phyloP scores from a whole-genome alignment of 92 coral and sea anemone species.

The Siderastrea radians region DNA sequence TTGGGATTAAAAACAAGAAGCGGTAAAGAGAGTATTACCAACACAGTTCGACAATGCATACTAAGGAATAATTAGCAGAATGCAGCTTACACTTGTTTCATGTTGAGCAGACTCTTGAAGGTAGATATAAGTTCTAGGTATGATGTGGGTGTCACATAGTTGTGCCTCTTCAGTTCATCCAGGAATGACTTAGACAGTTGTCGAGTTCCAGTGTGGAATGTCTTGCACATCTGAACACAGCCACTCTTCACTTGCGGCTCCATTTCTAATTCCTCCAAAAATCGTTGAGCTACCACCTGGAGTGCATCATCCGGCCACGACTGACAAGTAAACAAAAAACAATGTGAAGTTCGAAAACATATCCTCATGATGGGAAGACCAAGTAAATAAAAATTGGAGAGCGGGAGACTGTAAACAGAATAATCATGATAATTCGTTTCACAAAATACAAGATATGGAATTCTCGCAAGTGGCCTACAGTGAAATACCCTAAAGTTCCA shows the following conservation, averaged over 20 bases:
- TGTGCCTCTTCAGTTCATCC: constrained; percentile 95
- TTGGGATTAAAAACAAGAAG: not conserved
- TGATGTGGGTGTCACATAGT: constrained; percentile 99
- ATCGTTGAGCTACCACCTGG: constrained; percentile 97
- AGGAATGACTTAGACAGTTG: constrained; percentile 83
- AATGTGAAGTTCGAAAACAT: not conserved
- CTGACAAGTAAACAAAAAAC: constrained; percentile 38
- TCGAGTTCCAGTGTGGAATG: constrained; percentile 94
- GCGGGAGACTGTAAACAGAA: too few relatives aligned
- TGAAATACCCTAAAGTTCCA: too few relatives aligned
- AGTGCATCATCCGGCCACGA: constrained; percentile 99
- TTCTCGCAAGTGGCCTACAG: too few relatives aligned
- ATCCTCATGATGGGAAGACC: too few relatives aligned
- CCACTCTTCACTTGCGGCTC: constrained; percentile 82
- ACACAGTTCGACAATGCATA: not conserved
- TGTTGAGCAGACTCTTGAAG: constrained; percentile 92
- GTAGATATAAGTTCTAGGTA: constrained; percentile 97
- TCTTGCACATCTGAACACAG: constrained; percentile 97
- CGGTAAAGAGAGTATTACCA: too few relatives aligned
- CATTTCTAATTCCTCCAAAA: constrained; percentile 94
- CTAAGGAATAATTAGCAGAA: too few relatives aligned
- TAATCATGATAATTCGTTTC: too few relatives aligned
- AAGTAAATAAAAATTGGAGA: too few relatives aligned
- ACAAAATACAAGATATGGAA: too few relatives aligned
- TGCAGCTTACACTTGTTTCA: constrained; percentile 93